Percentiles rank a stretch among this genome's conserved stretches.
Evolutionary conservation across 2,888 invertebrate genomes (phyloP).

Genomic region (Patella depressa): DNA sequence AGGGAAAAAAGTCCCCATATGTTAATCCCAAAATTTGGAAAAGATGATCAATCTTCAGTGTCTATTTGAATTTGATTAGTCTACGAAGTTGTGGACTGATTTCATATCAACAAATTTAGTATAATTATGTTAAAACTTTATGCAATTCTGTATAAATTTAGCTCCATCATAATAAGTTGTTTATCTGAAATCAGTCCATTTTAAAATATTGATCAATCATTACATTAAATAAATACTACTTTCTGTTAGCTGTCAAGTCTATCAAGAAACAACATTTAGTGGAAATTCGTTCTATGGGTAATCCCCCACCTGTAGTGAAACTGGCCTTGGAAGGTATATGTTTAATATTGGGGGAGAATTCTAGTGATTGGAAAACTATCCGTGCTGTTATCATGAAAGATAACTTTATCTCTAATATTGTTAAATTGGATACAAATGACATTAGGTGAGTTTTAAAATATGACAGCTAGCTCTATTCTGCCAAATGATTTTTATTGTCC

Average conservation of each 20-base stretch:
- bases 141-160: no score
- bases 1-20: no score
- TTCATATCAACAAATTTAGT: no score
- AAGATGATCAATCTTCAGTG: no score
- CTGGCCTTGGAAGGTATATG: conserved; percentile 98
- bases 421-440: conserved; percentile 67
- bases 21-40: no score
- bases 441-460: conserved; percentile 60
- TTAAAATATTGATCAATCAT: background rate
- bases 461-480: background rate
- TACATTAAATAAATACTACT: conserved; percentile 2
- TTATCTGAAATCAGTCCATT: background rate
- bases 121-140: no score
- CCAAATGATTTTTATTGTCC: background rate
- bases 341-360: conserved; percentile 96
- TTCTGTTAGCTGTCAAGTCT: conserved; percentile 89
- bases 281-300: conserved; percentile 98
- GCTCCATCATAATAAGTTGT: no score
- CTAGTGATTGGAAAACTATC: conserved; percentile 98
- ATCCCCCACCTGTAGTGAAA: conserved; percentile 98
- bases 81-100: no score
- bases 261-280: conserved; percentile 99
- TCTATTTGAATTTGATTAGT: no score
- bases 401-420: conserved; percentile 74
- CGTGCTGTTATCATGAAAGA: conserved; percentile 97